Base-by-base conservation (phyloP, 2,888 invertebrate genomes). In the Arctia plantaginis region DNA sequence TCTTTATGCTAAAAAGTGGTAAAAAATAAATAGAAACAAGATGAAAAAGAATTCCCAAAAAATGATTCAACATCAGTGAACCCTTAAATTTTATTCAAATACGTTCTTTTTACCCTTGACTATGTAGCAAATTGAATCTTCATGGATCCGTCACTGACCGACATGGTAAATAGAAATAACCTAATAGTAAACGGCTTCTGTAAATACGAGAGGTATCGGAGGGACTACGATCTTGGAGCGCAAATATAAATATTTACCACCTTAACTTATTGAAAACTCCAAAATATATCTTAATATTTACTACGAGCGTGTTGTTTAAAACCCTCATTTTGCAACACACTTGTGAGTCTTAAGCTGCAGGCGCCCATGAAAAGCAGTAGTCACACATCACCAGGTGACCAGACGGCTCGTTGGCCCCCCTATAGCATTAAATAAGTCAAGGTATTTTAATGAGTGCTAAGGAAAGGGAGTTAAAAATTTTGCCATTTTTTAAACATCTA, bases 141-240 rank as follows among this genome's bases (percentile, higher is more conserved):
- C 1, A 4, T 39, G 15, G 64, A 35, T 51, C 55, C n/a, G 51
- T 51, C 33, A 44, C 69, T 62, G 47, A 44, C 23, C 23, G 55
- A 69, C 73, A 41, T 10, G 30, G 69, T 41, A 65, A 73, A 55
- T 73, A 69, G n/a, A 72, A 62, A 72, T 68, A 73, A 51, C 47
- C 35, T 41, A 6, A 69, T 2, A 35, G 39, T 41, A 69, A 69
- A 73, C 27, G 51, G 30, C 20, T 64, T 68, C 73, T 47, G 59
- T 62, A 68, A 73, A 69, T 73, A 73, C n/a, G n/a, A 7, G 66
- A 66, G 10, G 44, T 67, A 67, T 44, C 30, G 27, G 44, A 66
- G 18, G 23, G 20, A 67, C 67, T 47, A 47, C 30, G 44, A 67
- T 30, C 67, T 12, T 67, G 30, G 12, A 20, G 35, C 3, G 30